Evolutionary conservation across 2,797 vertebrate genomes (phyloP).

Genomic region (Ispidina picta): DNA sequence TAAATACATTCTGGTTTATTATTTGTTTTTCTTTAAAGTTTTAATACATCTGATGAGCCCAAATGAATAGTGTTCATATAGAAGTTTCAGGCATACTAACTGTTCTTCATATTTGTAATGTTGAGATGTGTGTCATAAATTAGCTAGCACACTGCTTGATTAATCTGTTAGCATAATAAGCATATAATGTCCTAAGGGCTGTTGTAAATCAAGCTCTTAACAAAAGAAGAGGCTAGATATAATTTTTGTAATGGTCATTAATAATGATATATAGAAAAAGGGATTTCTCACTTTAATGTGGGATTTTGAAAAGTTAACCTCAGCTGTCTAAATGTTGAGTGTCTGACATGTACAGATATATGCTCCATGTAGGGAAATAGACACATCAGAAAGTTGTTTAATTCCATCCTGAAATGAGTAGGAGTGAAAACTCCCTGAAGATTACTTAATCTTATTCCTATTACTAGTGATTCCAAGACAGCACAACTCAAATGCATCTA

Average conservation of each 20-base stretch:
- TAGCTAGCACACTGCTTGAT: not conserved
- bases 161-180: not conserved
- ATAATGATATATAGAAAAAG: not conserved
- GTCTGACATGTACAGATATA: not conserved
- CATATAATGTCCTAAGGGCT: not conserved
- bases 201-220: conserved; percentile 1
- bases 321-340: not conserved
- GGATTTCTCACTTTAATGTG: not conserved
- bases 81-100: not conserved
- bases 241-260: not conserved
- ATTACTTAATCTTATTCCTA: not conserved
- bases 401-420: not conserved
- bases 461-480: not conserved
- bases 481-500: not conserved
- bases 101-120: not conserved
- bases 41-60: not conserved
- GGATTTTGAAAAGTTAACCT: not conserved
- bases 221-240: not conserved
- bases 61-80: not conserved
- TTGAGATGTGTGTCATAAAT: not conserved
- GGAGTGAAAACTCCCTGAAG: not conserved
- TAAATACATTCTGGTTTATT: not conserved
- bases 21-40: not conserved
- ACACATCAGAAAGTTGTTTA: not conserved
- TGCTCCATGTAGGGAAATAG: not conserved